phyloP scores from a whole-genome alignment of 2,797 vertebrate genomes.

The Philypnodon macrostomus region DNA sequence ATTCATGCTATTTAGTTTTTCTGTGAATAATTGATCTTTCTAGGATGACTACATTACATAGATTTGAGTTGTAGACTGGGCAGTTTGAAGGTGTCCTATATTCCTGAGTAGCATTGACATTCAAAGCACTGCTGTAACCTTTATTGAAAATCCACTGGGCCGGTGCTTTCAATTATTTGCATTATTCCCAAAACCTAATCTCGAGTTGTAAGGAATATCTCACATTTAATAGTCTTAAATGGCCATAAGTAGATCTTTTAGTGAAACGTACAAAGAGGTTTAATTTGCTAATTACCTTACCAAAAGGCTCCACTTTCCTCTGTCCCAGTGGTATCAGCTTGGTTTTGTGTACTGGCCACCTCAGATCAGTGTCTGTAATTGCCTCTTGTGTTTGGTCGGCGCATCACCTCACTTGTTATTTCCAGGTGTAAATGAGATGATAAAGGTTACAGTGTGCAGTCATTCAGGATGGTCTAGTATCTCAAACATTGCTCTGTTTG shows the following conservation, averaged over 20 bases:
- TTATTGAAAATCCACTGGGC: slow-evolving; percentile 44
- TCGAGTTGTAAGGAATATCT: slow-evolving; percentile 25
- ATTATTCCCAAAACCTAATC: slow-evolving; percentile 43
- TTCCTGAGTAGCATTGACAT: slow-evolving; percentile 46
- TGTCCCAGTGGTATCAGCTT: slow-evolving; percentile 52
- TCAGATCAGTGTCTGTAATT: slow-evolving; percentile 65
- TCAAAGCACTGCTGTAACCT: slow-evolving; percentile 42
- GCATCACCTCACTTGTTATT: slow-evolving; percentile 67
- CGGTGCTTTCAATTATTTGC: slow-evolving; percentile 21
- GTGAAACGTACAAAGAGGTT: slow-evolving; percentile 38
- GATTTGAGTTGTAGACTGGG: not conserved
- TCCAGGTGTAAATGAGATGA: slow-evolving; percentile 73
- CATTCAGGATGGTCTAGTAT: slow-evolving; percentile 66
- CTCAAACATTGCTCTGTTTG: slow-evolving; percentile 73
- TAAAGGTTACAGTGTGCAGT: slow-evolving; percentile 61
- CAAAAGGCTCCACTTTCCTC: slow-evolving; percentile 50
- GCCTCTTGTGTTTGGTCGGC: slow-evolving; percentile 59
- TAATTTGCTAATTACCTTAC: slow-evolving; percentile 65
- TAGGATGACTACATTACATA: not conserved
- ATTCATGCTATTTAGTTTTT: not conserved
- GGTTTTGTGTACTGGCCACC: slow-evolving; percentile 24
- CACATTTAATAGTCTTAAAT: slow-evolving; percentile 40
- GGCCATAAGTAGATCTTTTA: slow-evolving; percentile 16
- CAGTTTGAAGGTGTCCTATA: slow-evolving; percentile 39
- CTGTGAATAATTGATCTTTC: too few relatives aligned